A percentile compares a stretch with the other conserved stretches of the same genome.
phyloP scores from a whole-genome alignment of 2,888 invertebrate species.

The Tryphoninae sp. region DNA sequence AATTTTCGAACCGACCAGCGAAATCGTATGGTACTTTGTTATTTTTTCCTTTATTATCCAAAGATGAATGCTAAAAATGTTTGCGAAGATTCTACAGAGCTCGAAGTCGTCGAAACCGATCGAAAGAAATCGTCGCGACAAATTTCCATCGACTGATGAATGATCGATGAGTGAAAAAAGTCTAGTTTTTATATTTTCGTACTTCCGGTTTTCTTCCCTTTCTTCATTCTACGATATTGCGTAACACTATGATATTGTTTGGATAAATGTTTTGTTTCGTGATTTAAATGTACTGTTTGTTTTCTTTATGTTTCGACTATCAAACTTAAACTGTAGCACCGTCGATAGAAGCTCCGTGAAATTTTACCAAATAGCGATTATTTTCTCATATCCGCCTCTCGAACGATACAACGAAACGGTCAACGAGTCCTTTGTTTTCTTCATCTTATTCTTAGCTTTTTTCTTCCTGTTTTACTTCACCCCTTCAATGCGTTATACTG shows the following conservation, averaged over 20 bases:
- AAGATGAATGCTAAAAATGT: conserved; percentile 19
- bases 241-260: conserved; percentile 53
- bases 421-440: conserved; percentile 69
- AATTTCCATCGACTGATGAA: conserved; percentile 34
- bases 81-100: conserved; percentile 43
- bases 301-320: conserved; percentile 48
- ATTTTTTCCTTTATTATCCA: conserved; percentile 8
- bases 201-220: conserved; percentile 13
- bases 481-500: conserved; percentile 73
- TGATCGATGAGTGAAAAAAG: conserved; percentile 43
- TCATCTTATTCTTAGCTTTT: conserved; percentile 50
- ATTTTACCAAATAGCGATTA: conserved; percentile 53
- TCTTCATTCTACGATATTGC: conserved; percentile 39
- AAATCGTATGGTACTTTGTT: conserved; percentile 25
- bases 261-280: conserved; percentile 23
- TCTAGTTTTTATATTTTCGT: conserved; percentile 23
- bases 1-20: conserved; percentile 49
- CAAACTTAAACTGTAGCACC: conserved; percentile 71
- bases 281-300: conserved; percentile 18
- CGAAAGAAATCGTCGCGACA: conserved; percentile 36
- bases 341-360: conserved; percentile 66
- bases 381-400: conserved; percentile 12
- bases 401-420: conserved; percentile 70
- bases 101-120: conserved; percentile 35
- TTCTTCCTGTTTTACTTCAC: conserved; percentile 21